phyloP scores from a whole-genome alignment of 2,113 vertebrate species.

The Mus musculus region DNA sequence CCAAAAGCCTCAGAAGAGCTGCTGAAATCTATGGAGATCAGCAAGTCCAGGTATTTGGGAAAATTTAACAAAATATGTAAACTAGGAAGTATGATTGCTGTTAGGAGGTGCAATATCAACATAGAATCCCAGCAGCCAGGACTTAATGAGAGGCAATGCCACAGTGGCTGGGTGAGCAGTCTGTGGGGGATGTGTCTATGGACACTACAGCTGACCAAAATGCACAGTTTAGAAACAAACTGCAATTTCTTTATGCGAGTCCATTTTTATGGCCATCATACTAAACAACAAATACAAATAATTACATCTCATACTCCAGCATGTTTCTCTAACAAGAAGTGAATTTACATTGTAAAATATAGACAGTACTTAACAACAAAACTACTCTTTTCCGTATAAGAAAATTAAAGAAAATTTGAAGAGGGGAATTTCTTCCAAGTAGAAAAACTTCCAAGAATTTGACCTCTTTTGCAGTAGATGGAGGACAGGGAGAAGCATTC shows the following conservation, averaged over 20 bases:
- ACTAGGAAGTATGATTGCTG: conserved; percentile 32
- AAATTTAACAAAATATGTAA: background rate
- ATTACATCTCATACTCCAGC: conserved; percentile 7
- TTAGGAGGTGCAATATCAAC: conserved; percentile 28
- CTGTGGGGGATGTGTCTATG: rapidly evolving
- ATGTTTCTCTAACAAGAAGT: conserved; percentile 57
- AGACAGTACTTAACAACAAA: conserved; percentile 45
- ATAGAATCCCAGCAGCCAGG: conserved; percentile 39
- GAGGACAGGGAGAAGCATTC: background rate
- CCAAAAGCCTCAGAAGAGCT: background rate
- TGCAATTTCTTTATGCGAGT: background rate
- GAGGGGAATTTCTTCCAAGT: conserved; percentile 13
- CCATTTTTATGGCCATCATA: background rate
- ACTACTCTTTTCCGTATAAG: conserved; percentile 22
- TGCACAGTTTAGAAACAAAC: conserved; percentile 12
- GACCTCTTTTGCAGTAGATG: background rate
- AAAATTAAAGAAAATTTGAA: conserved; percentile 55
- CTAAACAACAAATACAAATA: conserved; percentile 28
- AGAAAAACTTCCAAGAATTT: rapidly evolving
- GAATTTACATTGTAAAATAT: conserved; percentile 43
- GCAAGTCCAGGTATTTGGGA: background rate
- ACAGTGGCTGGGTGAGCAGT: rapidly evolving
- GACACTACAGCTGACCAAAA: background rate
- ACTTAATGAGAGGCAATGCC: background rate
- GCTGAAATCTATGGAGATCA: background rate